Percentiles rank a stretch among this genome's conserved stretches.
These are phyloP conservation scores for Coptodon rendalli DNA, from an alignment of 2,113 vertebrate genomes.

Conservation along the genomic window DNA sequence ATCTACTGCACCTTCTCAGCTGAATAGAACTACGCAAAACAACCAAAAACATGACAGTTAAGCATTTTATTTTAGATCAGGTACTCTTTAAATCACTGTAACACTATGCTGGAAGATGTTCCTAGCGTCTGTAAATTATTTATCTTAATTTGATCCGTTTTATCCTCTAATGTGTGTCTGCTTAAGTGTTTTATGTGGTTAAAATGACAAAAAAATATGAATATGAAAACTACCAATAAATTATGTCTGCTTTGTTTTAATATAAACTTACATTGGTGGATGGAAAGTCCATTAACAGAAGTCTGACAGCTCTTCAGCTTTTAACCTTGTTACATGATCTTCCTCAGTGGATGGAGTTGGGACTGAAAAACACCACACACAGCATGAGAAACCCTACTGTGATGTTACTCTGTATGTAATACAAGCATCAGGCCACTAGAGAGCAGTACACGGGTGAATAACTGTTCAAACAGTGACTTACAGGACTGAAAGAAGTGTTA, in stretches of 20 bases:
- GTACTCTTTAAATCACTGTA: accelerated
- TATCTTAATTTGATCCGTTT: background rate
- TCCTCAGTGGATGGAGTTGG: background rate
- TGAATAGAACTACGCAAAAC: background rate
- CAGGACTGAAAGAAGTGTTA: too few relatives aligned
- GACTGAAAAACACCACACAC: background rate
- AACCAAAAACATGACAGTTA: background rate
- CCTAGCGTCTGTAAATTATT: too few relatives aligned
- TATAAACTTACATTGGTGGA: background rate
- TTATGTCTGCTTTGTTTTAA: background rate
- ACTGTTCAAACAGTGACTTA: background rate
- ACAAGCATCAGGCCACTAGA: background rate
- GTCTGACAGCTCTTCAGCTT: background rate
- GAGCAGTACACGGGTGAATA: background rate
- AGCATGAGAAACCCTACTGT: background rate
- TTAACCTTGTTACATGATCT: background rate
- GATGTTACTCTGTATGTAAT: background rate
- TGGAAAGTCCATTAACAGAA: background rate
- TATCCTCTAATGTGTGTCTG: background rate
- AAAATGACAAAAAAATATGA: background rate
- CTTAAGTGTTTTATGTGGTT: background rate
- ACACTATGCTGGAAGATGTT: too few relatives aligned
- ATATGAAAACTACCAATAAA: background rate
- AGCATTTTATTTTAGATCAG: background rate
- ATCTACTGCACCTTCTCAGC: conserved; percentile 79